Percentiles rank a stretch among this genome's conserved stretches.
phyloP scores from a whole-genome alignment of 2,797 vertebrate species.

The Sebastes cheni region DNA sequence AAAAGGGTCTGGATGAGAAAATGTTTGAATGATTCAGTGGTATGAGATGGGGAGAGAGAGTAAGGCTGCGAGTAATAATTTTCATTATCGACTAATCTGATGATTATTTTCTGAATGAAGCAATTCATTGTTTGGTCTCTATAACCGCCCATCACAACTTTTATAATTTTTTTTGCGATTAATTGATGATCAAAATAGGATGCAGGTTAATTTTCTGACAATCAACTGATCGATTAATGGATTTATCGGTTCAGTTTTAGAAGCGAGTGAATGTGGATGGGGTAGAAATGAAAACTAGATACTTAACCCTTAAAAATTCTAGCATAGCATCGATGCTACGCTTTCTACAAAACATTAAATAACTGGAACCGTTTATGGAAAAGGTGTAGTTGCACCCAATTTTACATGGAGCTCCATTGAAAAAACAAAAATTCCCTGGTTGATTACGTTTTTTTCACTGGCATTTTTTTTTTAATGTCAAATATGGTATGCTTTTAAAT shows the following conservation, averaged over 20 bases:
- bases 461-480: no score
- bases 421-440: no score
- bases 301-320: neutral
- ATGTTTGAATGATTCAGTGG: slow-evolving; percentile 4
- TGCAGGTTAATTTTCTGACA: neutral
- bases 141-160: no score
- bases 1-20: slow-evolving; percentile 9
- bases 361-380: no score
- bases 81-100: neutral
- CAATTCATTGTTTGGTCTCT: no score
- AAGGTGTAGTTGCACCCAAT: no score
- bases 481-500: neutral
- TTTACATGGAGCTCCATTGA: no score
- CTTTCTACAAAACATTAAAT: no score
- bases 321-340: no score
- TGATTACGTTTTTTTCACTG: no score
- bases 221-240: neutral
- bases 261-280: neutral
- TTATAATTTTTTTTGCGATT: no score
- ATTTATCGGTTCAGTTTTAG: neutral
- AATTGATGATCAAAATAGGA: neutral
- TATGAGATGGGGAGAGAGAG: neutral
- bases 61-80: neutral
- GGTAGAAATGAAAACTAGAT: neutral
- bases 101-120: no score